phyloP scores from a whole-genome alignment of 2,888 invertebrate species.

The Parnassius smintheus region DNA sequence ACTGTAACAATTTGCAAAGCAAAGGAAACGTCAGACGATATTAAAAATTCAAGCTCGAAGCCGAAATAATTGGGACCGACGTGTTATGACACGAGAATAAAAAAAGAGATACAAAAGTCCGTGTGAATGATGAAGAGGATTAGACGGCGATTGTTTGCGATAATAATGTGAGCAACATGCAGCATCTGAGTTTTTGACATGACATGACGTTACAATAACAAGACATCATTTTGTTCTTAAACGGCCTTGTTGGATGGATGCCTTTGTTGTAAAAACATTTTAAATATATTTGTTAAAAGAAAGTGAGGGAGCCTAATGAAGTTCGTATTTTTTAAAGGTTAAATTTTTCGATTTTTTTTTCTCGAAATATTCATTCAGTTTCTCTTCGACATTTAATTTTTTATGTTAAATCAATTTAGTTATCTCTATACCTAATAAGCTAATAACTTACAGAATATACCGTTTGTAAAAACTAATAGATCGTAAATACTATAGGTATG shows the following conservation, averaged over 20 bases:
- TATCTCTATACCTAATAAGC: no score
- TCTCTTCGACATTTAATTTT: no score
- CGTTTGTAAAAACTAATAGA: no score
- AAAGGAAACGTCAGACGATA: conserved; percentile 39
- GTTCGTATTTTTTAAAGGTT: neutral
- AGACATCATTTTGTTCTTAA: conserved; percentile 6
- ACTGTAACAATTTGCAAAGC: conserved; percentile 32
- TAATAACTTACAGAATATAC: no score
- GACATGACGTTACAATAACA: conserved; percentile 20
- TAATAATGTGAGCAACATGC: conserved; percentile 37
- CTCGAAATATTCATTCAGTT: no score
- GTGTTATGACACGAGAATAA: conserved; percentile 46
- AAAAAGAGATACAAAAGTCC: conserved; percentile 35
- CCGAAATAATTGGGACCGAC: conserved; percentile 56
- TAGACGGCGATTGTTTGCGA: conserved; percentile 15
- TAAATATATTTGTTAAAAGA: neutral
- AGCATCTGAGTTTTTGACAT: conserved; percentile 37
- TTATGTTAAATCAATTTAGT: no score
- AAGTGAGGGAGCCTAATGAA: neutral
- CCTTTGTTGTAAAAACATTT: conserved; percentile 13
- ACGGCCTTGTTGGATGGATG: conserved; percentile 27
- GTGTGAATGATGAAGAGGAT: conserved; percentile 39
- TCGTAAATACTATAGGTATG: no score
- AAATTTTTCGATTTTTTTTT: no score
- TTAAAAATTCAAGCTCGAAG: conserved; percentile 47